Evolutionary conservation across 2,888 invertebrate genomes (phyloP), one percentile per base, ranked within the genome.

Genomic region (Exocentrus adspersus): DNA sequence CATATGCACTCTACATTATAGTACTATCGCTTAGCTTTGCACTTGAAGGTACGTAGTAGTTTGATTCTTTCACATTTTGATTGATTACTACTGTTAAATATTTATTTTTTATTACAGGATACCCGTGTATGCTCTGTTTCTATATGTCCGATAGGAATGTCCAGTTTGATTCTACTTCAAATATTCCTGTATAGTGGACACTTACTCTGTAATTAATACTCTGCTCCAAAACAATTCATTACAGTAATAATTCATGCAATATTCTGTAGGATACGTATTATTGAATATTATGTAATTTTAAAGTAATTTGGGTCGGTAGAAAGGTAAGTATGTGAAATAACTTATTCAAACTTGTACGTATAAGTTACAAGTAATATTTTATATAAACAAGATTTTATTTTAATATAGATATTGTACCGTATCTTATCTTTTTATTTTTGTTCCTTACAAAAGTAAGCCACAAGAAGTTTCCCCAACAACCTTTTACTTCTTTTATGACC

Each of bases 81-180:
- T 63, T 50, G 45, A 46, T 48, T 21, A 30, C 9, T 10, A 2
- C 17, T 51, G 17, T 24, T 53, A 46, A n/a, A 65, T 30, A 59
- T 65, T 70, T 69, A 73, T 77, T 74, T 76, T 68, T 65, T 62
- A 72, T 76, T 74, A 64, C 72, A 80, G 81, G 78, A 51, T 72
- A 77, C 69, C 79, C 78, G 53, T 81, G 81, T 72, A 77, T 74
- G 66, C 76, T 79, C 77, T 82, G 79, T 68, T 73, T 79, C 52
- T 79, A 77, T 75, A 77, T 81, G 74, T 77, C 78, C 20, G 81
- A 81, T 60, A 70, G 74, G 60, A 80, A 78, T 67, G 77, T 79
- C 51, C 75, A 69, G 30, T 59, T 68, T 52, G 75, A 75, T 51
- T 57, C 62, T 17, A n/a, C 20, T 57, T 30, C 57, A 30, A 10